phyloP scores from a whole-genome alignment of 2,113 vertebrate species.

The Rattus rattus region DNA sequence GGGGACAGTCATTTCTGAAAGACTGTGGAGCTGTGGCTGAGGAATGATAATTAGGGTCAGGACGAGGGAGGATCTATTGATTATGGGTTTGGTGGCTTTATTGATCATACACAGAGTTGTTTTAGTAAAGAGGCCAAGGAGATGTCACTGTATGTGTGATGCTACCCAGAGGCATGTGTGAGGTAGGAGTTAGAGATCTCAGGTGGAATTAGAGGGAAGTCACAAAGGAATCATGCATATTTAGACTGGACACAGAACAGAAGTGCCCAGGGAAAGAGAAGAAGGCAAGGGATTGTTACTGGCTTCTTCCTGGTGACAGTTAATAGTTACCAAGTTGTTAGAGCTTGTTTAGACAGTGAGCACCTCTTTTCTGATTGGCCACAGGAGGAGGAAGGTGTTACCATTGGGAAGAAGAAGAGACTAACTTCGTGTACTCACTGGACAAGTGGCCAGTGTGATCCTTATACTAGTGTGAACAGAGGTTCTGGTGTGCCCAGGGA shows the following conservation, averaged over 20 bases:
- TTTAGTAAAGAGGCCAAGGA: not conserved
- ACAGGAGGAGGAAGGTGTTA: not conserved
- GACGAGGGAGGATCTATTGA: not conserved
- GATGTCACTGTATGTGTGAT: not conserved
- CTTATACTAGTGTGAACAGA: not conserved
- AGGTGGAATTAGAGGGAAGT: not conserved
- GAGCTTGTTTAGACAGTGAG: not conserved
- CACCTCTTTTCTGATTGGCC: not conserved
- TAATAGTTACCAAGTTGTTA: not conserved
- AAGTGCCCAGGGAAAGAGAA: not conserved
- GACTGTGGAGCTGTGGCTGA: not conserved
- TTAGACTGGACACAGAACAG: not conserved
- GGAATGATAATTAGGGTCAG: not conserved
- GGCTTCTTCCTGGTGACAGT: not conserved
- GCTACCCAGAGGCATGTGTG: not conserved
- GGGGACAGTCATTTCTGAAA: not conserved
- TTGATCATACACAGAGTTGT: not conserved
- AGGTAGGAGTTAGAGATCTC: not conserved
- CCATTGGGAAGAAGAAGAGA: not conserved
- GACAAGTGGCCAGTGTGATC: not conserved
- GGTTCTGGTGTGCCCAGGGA: not conserved
- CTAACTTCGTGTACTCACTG: not conserved
- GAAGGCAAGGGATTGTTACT: not conserved
- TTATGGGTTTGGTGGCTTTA: not conserved
- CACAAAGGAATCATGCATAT: accelerated